phyloP scores from a whole-genome alignment of 2,888 invertebrate species.

The Cancer borealis region DNA sequence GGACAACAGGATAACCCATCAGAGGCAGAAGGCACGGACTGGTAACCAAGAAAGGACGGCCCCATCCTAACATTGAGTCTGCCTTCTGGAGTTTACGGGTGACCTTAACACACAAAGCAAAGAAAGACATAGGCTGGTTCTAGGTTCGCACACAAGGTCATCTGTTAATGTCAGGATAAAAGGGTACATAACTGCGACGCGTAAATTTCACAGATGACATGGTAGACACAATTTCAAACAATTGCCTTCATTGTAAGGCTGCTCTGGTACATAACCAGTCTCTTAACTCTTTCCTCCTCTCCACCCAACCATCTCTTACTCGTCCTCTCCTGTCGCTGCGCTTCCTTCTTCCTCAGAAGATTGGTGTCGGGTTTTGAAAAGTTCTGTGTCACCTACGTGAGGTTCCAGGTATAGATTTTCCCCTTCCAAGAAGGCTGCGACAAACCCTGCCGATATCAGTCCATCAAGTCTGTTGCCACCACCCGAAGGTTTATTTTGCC shows the following conservation, averaged over 20 bases:
- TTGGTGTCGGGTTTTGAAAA: background rate
- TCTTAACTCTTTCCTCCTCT: background rate
- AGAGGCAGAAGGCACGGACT: background rate
- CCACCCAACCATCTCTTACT: background rate
- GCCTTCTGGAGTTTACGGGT: background rate
- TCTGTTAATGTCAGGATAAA: background rate
- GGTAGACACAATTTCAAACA: background rate
- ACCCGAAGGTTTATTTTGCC: background rate
- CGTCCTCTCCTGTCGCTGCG: background rate
- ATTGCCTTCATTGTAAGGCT: background rate
- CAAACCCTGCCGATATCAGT: conserved; percentile 29
- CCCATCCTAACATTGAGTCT: background rate
- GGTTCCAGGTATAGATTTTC: conserved; percentile 9
- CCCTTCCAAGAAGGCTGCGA: background rate
- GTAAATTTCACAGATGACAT: background rate
- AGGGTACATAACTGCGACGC: background rate
- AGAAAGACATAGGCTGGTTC: background rate
- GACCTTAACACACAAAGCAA: background rate
- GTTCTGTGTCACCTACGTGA: background rate
- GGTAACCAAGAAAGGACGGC: background rate
- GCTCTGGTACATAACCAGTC: background rate
- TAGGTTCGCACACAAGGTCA: background rate
- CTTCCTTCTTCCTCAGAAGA: background rate
- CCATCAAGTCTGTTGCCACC: conserved; percentile 21
- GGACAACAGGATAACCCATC: background rate